Evolutionary conservation across 30 jellyfish, hydroid and myxozoan genomes (phyloP).

Genomic region (Hydractinia echinata): DNA sequence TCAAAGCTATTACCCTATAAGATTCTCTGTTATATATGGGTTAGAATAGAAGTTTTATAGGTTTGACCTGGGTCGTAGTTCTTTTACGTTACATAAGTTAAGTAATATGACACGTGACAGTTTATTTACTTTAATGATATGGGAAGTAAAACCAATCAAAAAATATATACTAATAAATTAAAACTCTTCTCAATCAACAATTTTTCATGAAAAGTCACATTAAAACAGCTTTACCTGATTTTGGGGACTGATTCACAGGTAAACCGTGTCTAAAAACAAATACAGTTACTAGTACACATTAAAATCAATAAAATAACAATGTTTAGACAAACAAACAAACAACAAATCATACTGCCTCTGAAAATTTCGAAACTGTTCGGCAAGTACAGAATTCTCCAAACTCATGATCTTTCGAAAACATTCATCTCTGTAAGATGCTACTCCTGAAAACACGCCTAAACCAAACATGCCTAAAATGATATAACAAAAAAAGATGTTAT

Average conservation of each 20-base stretch:
- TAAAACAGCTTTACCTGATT: neutral
- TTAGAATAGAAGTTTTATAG: neutral
- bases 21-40: too few relatives aligned
- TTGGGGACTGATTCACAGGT: neutral
- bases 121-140: too few relatives aligned
- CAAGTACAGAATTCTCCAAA: constrained; percentile 64
- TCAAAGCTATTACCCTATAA: too few relatives aligned
- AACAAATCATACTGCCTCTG: constrained; percentile 40
- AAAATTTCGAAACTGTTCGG: constrained; percentile 68
- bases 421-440: constrained; percentile 51
- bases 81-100: too few relatives aligned
- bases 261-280: neutral
- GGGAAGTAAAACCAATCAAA: too few relatives aligned
- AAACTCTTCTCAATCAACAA: too few relatives aligned
- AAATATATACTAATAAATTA: too few relatives aligned
- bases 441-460: constrained; percentile 65
- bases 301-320: neutral
- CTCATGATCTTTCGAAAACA: constrained; percentile 74
- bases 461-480: constrained; percentile 51
- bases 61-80: neutral
- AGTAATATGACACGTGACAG: too few relatives aligned
- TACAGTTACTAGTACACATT: neutral
- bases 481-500: too few relatives aligned
- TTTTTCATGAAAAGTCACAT: too few relatives aligned
- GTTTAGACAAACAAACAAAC: neutral